Evolutionary conservation across 2,888 invertebrate genomes (phyloP), one percentile per base, ranked within the genome.

Genomic region (Drosophila antonietae): DNA sequence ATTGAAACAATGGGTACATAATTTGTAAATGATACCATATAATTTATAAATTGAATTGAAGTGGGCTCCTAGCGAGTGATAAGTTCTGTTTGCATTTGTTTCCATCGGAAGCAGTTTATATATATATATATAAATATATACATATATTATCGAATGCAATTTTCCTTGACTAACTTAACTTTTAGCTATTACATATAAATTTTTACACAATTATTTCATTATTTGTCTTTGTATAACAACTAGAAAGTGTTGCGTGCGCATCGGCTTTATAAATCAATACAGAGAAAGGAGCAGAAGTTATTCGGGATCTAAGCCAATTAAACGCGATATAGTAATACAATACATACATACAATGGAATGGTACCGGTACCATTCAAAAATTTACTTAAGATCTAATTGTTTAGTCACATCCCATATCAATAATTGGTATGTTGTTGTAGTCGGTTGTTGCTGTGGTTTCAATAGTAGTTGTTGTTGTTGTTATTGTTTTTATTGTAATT

Each of bases 211-310:
- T 60, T 72, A 56, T 70, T 47, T 70, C 62, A 76, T 89, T 88
- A 88, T 86, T 89, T 87, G 90, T 87, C 90, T 86, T 86, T 89
- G 89, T 85, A 77, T 88, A 88, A 86, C 77, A 85, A 86, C 88
- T 86, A 89, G 86, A 89, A 88, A 78, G 75, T 75, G 80, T 74
- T 85, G 74, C 80, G 76, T 69, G 67, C 67, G 49, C 73, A 65
- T 75, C 62, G 64, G 47, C 49, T 46, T 41, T 55, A 18, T 37
- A 64, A 72, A 69, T 67, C 58, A 73, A 75, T 56, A 55, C 43
- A 68, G 67, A 64, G 55, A 65, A 68, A 53, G 15, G 44, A 57
- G 28, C 20, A 33, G 43, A 51, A 44, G 49, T 44, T 15, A 33
- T 15, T 31, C 41, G 62, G 59, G 57, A 43, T 57, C 49, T 63